These are phyloP conservation scores for Chelidonichthys spinosus DNA, from an alignment of 2,797 vertebrate species.

Conservation along the genomic window DNA sequence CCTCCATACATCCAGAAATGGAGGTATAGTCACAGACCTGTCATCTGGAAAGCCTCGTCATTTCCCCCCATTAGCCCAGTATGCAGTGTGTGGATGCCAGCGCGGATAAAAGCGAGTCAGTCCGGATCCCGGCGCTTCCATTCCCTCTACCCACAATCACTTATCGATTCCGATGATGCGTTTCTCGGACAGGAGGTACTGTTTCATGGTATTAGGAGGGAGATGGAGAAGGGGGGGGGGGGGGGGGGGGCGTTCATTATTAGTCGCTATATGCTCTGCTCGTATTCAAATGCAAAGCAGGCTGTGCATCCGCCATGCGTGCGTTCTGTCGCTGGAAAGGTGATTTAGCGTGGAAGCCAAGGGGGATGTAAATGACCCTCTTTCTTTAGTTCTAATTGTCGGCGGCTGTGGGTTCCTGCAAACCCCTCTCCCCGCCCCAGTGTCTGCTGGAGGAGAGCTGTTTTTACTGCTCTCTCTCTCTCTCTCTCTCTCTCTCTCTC, in stretches of 20 bases:
- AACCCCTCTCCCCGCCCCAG: conserved; percentile 60
- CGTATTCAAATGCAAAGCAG: conserved; percentile 42
- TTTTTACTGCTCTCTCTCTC: conserved; percentile 32
- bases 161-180: conserved; percentile 75
- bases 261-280: conserved; percentile 33
- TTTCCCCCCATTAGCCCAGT: conserved; percentile 45
- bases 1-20: conserved; percentile 63
- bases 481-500: conserved; percentile 13
- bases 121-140: conserved; percentile 37
- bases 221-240: neutral
- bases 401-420: conserved; percentile 50
- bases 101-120: conserved; percentile 29
- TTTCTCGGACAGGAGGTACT: conserved; percentile 60
- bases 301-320: conserved; percentile 15
- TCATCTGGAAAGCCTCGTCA: conserved; percentile 56
- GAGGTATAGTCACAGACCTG: conserved; percentile 55
- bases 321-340: conserved; percentile 16
- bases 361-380: conserved; percentile 31
- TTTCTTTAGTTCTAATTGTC: conserved; percentile 51
- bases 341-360: conserved; percentile 14
- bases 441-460: conserved; percentile 61
- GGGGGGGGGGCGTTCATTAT: conserved; percentile 30
- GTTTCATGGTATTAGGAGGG: conserved; percentile 54
- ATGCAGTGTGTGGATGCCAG: conserved; percentile 34
- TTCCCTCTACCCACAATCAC: conserved; percentile 60